These are phyloP conservation scores for Pantherophis vulpinus DNA, from an alignment of 2,797 vertebrate genomes.

Conservation along the genomic window DNA sequence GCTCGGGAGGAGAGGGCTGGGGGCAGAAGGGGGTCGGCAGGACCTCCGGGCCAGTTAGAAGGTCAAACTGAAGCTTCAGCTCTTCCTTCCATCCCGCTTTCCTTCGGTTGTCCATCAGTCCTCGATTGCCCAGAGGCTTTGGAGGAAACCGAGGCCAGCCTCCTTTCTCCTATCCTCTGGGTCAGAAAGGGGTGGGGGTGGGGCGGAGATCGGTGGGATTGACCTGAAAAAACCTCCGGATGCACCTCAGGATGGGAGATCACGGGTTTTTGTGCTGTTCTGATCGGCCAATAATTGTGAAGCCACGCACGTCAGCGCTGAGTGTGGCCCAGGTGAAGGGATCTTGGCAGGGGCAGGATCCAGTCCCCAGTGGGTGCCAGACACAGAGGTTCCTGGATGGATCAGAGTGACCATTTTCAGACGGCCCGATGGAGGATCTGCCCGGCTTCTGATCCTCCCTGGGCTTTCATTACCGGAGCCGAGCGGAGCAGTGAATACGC, in stretches of 20 bases:
- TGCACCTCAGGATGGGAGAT: too few relatives aligned
- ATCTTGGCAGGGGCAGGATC: not conserved
- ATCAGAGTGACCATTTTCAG: conserved; percentile 44
- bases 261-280: not conserved
- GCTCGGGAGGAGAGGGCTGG: accelerated
- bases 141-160: not conserved
- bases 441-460: not conserved
- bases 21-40: not conserved
- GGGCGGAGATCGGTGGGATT: accelerated
- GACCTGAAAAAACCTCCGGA: not conserved
- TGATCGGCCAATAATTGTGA: not conserved
- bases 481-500: not conserved
- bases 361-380: conserved; percentile 14
- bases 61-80: not conserved
- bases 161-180: too few relatives aligned
- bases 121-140: not conserved
- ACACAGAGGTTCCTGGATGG: conserved; percentile 34
- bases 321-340: not conserved
- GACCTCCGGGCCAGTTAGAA: not conserved
- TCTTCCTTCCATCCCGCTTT: not conserved
- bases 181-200: not conserved
- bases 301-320: too few relatives aligned
- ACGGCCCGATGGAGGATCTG: conserved; percentile 26
- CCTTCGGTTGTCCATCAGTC: not conserved
- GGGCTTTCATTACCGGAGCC: not conserved